phyloP scores from a whole-genome alignment of 2,888 invertebrate species.

The Hirudinaria manillensis region DNA sequence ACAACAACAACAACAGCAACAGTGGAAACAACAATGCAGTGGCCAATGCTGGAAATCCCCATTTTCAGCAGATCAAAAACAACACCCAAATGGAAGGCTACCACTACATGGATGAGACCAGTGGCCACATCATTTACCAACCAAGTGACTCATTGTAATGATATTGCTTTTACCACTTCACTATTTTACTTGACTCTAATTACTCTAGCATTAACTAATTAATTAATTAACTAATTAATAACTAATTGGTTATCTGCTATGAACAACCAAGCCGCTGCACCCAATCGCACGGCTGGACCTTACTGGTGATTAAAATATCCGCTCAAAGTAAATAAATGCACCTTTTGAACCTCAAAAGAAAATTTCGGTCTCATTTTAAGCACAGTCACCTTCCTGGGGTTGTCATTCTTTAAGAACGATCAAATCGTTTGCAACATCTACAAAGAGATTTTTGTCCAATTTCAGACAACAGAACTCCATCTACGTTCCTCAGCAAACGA shows the following conservation, averaged over 20 bases:
- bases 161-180: not conserved
- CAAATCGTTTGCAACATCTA: not conserved
- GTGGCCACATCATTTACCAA: constrained; percentile 28
- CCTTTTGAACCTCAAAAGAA: too few relatives aligned
- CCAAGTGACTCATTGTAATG: constrained; percentile 17
- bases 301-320: too few relatives aligned
- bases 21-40: constrained; percentile 17
- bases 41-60: not conserved
- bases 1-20: constrained; percentile 13
- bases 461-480: constrained; percentile 23
- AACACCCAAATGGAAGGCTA: constrained; percentile 12
- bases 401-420: not conserved
- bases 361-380: too few relatives aligned
- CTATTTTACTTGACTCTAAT: too few relatives aligned
- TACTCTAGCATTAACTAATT: too few relatives aligned
- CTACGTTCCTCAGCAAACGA: constrained; percentile 28
- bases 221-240: not conserved
- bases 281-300: too few relatives aligned
- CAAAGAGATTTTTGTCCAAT: not conserved
- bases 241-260: not conserved
- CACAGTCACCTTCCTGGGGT: too few relatives aligned
- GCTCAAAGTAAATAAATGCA: too few relatives aligned
- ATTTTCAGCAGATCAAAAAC: constrained; percentile 17
- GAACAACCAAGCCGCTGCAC: too few relatives aligned
- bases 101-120: constrained; percentile 27